These are phyloP conservation scores for Glaucomys volans DNA, from an alignment of 2,113 vertebrate species.

Conservation along the genomic window DNA sequence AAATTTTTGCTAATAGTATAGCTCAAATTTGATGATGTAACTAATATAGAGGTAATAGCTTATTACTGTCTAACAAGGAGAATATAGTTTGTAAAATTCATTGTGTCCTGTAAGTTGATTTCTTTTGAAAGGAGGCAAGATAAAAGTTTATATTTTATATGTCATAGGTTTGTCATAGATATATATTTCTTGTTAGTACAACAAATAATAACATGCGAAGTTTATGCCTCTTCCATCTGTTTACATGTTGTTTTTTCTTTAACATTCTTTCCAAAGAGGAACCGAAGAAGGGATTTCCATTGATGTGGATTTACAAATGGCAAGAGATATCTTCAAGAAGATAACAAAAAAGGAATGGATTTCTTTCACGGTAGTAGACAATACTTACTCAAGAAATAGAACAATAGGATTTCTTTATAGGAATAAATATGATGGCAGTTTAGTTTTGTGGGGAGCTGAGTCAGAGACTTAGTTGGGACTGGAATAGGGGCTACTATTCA, in stretches of 20 bases:
- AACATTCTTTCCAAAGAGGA: conserved; percentile 51
- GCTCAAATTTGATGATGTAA: not conserved
- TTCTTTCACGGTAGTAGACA: conserved; percentile 73
- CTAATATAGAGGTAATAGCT: not conserved
- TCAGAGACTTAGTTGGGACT: not conserved
- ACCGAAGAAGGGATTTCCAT: not conserved
- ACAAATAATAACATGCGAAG: not conserved
- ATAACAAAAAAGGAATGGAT: conserved; percentile 79
- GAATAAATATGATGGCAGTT: not conserved
- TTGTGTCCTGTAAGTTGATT: not conserved
- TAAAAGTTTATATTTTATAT: conserved; percentile 21
- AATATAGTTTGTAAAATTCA: not conserved
- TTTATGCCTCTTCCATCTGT: conserved; percentile 23
- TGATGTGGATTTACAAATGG: conserved; percentile 78
- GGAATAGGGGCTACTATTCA: not conserved
- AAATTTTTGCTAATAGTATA: not conserved
- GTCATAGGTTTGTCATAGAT: not conserved
- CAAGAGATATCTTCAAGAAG: conserved; percentile 76
- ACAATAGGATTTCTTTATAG: conserved; percentile 19
- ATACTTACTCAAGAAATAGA: not conserved
- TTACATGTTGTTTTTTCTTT: conserved; percentile 20
- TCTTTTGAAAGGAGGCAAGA: conserved; percentile 54
- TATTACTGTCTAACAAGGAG: not conserved
- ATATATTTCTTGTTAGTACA: not conserved
- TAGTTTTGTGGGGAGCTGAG: not conserved